phyloP scores from a whole-genome alignment of 2,888 invertebrate genomes.

The Phrixothrix hirtus region DNA sequence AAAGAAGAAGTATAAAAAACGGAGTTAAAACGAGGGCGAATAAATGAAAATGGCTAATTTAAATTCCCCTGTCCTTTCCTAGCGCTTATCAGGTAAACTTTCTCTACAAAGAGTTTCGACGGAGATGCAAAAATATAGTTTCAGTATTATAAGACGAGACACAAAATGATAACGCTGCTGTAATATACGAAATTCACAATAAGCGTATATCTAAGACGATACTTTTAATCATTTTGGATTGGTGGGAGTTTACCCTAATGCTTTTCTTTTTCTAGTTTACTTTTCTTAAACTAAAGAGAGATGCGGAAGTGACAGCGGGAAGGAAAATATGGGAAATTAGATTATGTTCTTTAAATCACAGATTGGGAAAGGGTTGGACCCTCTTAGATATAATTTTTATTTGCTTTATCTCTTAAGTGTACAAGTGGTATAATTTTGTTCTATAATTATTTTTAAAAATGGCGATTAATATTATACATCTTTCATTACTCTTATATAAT shows the following conservation, averaged over 20 bases:
- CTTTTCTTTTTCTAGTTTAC: slow-evolving; percentile 23
- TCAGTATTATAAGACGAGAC: slow-evolving; percentile 7
- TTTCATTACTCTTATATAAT: no score
- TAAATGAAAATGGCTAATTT: slow-evolving; percentile 56
- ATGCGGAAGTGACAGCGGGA: slow-evolving; percentile 15
- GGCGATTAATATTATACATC: no score
- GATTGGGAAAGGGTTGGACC: slow-evolving; percentile 42
- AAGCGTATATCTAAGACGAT: slow-evolving; percentile 52
- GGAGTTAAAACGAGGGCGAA: slow-evolving; percentile 51
- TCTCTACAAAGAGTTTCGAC: slow-evolving; percentile 7
- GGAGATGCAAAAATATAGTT: slow-evolving; percentile 10
- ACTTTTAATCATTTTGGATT: slow-evolving; percentile 52
- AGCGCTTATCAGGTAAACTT: slow-evolving; percentile 20
- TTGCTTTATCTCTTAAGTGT: slow-evolving; percentile 19
- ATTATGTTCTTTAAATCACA: slow-evolving; percentile 49
- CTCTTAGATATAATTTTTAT: slow-evolving; percentile 27
- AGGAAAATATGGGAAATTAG: slow-evolving; percentile 41
- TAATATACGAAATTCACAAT: slow-evolving; percentile 40
- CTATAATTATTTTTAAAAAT: no score
- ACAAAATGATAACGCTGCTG: slow-evolving; percentile 16
- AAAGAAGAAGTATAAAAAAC: slow-evolving; percentile 46
- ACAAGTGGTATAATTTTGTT: no score
- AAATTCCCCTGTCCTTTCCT: slow-evolving; percentile 46
- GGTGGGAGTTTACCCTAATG: slow-evolving; percentile 34
- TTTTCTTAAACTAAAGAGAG: slow-evolving; percentile 6